phyloP scores from a whole-genome alignment of 1,140 invertebrate genomes.

The Zaprionus taronus region DNA sequence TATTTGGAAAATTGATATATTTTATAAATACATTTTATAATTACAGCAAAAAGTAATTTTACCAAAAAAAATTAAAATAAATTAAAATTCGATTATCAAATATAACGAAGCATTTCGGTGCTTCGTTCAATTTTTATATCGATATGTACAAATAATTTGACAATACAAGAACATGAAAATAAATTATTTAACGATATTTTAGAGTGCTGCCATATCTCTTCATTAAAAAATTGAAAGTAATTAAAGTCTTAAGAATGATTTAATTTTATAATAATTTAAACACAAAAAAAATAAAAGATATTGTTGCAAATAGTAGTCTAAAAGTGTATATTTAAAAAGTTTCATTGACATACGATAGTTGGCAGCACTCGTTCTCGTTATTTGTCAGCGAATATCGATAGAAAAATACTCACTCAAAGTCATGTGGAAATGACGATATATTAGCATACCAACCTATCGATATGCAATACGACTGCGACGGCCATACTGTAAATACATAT shows the following conservation, averaged over 20 bases:
- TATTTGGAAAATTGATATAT: too few relatives aligned
- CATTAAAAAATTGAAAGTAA: not conserved
- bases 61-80: not conserved
- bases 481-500: constrained; percentile 58
- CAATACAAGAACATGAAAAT: not conserved
- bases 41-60: too few relatives aligned
- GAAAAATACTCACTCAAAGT: not conserved
- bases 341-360: not conserved
- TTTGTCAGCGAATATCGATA: constrained; percentile 7
- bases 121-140: not conserved
- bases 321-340: not conserved
- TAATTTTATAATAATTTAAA: not conserved
- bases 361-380: not conserved
- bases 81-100: not conserved
- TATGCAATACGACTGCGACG: constrained; percentile 35
- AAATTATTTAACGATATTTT: not conserved
- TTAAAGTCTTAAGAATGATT: not conserved
- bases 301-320: not conserved
- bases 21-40: too few relatives aligned
- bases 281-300: not conserved
- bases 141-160: not conserved
- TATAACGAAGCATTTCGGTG: not conserved
- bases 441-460: constrained; percentile 19
- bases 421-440: constrained; percentile 13
- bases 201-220: not conserved